phyloP scores from a whole-genome alignment of 2,888 invertebrate genomes.

The Drosophila paramelanica region DNA sequence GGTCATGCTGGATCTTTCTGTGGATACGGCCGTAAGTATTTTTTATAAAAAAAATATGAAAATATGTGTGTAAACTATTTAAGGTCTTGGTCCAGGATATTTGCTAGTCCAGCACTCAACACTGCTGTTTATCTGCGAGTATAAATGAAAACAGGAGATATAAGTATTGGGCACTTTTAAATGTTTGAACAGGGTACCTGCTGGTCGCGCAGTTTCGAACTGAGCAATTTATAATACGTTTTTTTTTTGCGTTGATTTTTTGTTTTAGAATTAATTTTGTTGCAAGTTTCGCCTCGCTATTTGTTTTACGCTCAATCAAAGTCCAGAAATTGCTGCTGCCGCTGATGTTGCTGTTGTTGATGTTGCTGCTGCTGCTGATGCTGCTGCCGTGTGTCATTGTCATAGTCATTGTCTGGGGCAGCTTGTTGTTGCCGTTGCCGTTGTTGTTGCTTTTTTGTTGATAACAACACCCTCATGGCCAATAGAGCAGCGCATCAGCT shows the following conservation, averaged over 20 bases:
- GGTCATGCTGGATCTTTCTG: too few relatives aligned
- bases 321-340: conserved; percentile 30
- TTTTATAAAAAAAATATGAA: too few relatives aligned
- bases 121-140: too few relatives aligned
- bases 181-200: conserved; percentile 4
- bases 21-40: too few relatives aligned
- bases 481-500: conserved; percentile 54
- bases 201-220: not conserved
- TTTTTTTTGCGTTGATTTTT: not conserved
- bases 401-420: conserved; percentile 41
- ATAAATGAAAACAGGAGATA: too few relatives aligned
- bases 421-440: conserved; percentile 25
- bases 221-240: too few relatives aligned
- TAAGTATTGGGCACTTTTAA: too few relatives aligned
- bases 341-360: conserved; percentile 5
- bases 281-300: conserved; percentile 16
- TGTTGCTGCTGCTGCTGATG: conserved; percentile 13
- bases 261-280: conserved; percentile 5
- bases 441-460: conserved; percentile 15
- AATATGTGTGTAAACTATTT: too few relatives aligned
- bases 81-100: not conserved
- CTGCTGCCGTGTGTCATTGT: conserved; percentile 32
- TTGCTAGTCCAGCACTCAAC: not conserved
- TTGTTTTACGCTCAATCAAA: conserved; percentile 49
- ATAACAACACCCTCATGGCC: conserved; percentile 81